These are phyloP conservation scores for Cisticola juncidis DNA, from an alignment of 2,113 vertebrate species.

Conservation along the genomic window DNA sequence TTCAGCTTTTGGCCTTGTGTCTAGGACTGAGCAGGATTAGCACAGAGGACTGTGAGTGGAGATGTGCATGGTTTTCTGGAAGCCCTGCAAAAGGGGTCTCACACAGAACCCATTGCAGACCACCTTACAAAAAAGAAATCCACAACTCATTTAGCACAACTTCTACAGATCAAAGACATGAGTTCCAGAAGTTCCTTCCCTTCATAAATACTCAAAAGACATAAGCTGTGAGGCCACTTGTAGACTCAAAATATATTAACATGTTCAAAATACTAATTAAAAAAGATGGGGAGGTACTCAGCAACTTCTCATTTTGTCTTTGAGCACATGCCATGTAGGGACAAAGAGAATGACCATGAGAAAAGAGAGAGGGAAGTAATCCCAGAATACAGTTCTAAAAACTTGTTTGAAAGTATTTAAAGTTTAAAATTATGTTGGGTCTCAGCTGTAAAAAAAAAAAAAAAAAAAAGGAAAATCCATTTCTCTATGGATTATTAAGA, in stretches of 20 bases:
- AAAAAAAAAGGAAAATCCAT: background rate
- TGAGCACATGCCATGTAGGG: background rate
- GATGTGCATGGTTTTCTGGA: background rate
- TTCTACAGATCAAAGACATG: background rate
- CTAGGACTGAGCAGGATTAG: background rate
- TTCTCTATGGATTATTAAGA: background rate
- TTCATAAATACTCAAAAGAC: background rate
- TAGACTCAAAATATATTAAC: background rate
- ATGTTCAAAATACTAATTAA: background rate
- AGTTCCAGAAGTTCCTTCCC: background rate
- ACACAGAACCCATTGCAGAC: background rate
- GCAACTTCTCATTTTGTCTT: background rate
- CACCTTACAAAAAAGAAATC: background rate
- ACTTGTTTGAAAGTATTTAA: background rate
- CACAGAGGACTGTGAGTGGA: background rate
- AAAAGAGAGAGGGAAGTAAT: background rate
- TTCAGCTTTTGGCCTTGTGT: background rate
- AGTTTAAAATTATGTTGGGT: background rate
- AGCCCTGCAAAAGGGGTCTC: background rate
- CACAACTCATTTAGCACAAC: background rate
- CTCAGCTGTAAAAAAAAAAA: background rate
- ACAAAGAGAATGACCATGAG: background rate
- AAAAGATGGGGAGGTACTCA: background rate
- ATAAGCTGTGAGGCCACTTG: background rate
- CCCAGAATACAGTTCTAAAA: background rate